These are phyloP conservation scores for Drosophila vallismaia DNA, from an alignment of 2,888 invertebrate genomes.

Conservation along the genomic window DNA sequence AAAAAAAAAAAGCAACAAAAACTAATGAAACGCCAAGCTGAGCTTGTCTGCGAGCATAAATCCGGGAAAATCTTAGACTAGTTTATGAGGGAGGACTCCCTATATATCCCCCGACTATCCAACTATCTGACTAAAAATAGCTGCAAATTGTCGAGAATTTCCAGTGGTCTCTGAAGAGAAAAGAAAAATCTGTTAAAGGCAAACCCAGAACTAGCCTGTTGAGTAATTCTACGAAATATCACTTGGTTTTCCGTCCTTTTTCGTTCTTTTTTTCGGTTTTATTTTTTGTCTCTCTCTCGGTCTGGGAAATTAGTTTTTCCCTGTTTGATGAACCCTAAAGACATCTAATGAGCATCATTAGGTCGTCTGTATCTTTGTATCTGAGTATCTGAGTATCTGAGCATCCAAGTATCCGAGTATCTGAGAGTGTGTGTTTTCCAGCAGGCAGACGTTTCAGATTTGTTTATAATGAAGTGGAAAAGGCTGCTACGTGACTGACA, in stretches of 20 bases:
- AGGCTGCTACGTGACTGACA: conserved; percentile 47
- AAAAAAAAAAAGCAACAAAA: neutral
- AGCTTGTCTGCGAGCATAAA: conserved; percentile 21
- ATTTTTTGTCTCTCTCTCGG: neutral
- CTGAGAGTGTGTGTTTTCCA: neutral
- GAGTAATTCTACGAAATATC: conserved; percentile 62
- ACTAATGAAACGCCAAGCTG: conserved; percentile 14
- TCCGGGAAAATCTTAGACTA: conserved; percentile 19
- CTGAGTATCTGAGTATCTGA: conserved; percentile 10
- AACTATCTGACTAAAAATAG: conserved; percentile 51
- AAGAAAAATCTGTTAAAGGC: conserved; percentile 8
- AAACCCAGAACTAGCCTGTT: conserved; percentile 48
- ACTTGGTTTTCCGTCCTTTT: neutral
- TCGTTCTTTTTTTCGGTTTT: neutral
- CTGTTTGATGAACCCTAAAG: conserved; percentile 62
- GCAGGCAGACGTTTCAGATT: conserved; percentile 16
- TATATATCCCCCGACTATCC: too few species aligned
- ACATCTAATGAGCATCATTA: conserved; percentile 77
- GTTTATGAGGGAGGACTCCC: too few species aligned
- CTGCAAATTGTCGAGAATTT: conserved; percentile 57
- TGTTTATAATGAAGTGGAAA: conserved; percentile 64
- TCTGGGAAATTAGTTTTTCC: conserved; percentile 55
- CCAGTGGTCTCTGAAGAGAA: conserved; percentile 3
- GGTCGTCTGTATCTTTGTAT: conserved; percentile 49
- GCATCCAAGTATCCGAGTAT: conserved; percentile 1